phyloP scores from a whole-genome alignment of 2,113 vertebrate species.

The Carassius gibelio region DNA sequence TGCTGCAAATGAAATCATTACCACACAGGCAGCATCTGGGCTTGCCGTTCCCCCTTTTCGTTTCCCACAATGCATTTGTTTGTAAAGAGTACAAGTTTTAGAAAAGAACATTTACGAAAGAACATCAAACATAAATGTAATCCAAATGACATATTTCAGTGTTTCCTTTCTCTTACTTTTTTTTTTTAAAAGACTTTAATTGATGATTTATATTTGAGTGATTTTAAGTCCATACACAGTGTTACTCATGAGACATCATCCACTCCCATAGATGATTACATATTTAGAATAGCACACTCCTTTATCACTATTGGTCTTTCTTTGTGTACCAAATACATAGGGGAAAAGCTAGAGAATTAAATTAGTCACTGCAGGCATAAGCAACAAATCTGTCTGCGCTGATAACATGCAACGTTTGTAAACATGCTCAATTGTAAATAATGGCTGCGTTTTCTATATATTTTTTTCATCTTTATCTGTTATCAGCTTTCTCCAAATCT shows the following conservation, averaged over 20 bases:
- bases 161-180: no score
- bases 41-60: not conserved
- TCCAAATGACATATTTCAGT: not conserved
- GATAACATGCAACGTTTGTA: not conserved
- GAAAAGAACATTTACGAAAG: not conserved
- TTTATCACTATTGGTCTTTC: not conserved
- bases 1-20: conserved; percentile 21
- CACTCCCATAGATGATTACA: conserved; percentile 8
- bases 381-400: not conserved
- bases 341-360: not conserved
- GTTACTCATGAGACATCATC: not conserved
- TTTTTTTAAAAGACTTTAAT: not conserved
- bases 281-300: not conserved
- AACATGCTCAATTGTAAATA: not conserved
- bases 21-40: conserved; percentile 16
- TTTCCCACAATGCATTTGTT: conserved; percentile 19
- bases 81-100: not conserved
- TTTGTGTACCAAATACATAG: not conserved
- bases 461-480: not conserved
- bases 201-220: not conserved
- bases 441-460: not conserved
- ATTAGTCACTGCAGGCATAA: not conserved
- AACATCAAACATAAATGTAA: not conserved
- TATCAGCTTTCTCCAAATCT: not conserved
- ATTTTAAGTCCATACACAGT: not conserved